Base-by-base conservation (phyloP, 2,888 invertebrate genomes). In the Agrilus biguttatus region DNA sequence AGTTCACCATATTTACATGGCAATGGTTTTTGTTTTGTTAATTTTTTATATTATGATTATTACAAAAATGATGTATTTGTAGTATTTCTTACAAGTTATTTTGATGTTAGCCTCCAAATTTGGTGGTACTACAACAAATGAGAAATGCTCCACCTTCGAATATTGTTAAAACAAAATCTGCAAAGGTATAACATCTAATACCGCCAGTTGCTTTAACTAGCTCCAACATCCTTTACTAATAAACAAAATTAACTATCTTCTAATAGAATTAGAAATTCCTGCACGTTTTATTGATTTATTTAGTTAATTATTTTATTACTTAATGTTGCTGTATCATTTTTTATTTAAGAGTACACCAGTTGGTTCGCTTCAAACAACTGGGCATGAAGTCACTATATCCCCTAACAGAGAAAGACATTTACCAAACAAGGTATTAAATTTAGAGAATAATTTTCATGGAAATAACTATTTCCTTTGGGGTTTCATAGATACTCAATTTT, bases 321-420 rank as follows among this genome's bases (percentile, higher is more conserved):
- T 28, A 28, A 2, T 10, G 10, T 10, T 28, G 10, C 14, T 28
- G 21, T 44, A 37, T 41, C 35, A 23, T 21, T 44, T 43, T 57
- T 49, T 47, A 48, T 50, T 75, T 76, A 51, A 91, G 91, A 89
- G 89, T 53, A 91, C 91, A 51, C 90, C 91, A 48, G 88, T 91
- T 62, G 89, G 89, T 61, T 90, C 91, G 40, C 74, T 90, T 61
- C 89, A 88, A 71, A 90, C 91, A 53, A 89, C 90, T 54, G 85
- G 84, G 56, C 90, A 90, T 65, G 91, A 92, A 72, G 81, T 87
- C 54, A 82, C 91, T 53, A 82, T 87, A 56, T 90, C 91, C 56
- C 90, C 90, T 53, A 88, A 86, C 69, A 78, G 89, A 61, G 90
- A 89, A 66, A 77, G 86, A 67, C 83, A 85, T 70, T 73, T 82